Conservation (phyloP, 2,113 vertebrate species). For the Gymnobelideus leadbeateri region DNA sequence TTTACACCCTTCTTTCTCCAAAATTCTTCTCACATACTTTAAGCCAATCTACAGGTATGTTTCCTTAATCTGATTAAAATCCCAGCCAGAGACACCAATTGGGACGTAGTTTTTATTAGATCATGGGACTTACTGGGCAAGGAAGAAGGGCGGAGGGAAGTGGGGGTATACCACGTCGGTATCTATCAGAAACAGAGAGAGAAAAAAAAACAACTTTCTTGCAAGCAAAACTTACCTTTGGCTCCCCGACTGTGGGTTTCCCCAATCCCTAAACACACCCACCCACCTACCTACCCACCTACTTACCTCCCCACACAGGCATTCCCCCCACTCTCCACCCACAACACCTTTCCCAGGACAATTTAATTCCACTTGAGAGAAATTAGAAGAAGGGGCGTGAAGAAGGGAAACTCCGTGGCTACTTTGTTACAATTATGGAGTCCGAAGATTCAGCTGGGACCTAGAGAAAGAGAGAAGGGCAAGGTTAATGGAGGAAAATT, state of each 20-base stretch:
- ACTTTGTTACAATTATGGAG: not conserved
- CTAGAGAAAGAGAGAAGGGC: not conserved
- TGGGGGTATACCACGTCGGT: rapidly evolving
- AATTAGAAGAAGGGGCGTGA: not conserved
- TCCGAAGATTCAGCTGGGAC: not conserved
- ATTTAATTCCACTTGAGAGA: not conserved
- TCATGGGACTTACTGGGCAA: not conserved
- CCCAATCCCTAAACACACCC: not conserved
- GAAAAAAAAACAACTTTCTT: not conserved
- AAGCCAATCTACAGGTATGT: not conserved
- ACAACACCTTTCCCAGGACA: not conserved
- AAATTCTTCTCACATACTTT: not conserved
- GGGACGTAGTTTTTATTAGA: not conserved
- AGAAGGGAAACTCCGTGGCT: not conserved
- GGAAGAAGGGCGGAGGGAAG: not conserved
- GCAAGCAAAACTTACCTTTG: not conserved
- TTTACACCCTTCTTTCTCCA: not conserved
- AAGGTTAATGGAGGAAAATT: not conserved
- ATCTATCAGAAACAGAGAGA: not conserved
- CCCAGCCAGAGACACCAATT: not conserved
- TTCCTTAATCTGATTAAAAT: not conserved
- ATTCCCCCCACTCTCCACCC: not conserved
- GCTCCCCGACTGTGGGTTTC: not conserved
- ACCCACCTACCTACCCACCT: not conserved
- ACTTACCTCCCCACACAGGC: not conserved